These are phyloP conservation scores for Matsumurasca onukii DNA, from an alignment of 1,140 invertebrate genomes.

Conservation along the genomic window DNA sequence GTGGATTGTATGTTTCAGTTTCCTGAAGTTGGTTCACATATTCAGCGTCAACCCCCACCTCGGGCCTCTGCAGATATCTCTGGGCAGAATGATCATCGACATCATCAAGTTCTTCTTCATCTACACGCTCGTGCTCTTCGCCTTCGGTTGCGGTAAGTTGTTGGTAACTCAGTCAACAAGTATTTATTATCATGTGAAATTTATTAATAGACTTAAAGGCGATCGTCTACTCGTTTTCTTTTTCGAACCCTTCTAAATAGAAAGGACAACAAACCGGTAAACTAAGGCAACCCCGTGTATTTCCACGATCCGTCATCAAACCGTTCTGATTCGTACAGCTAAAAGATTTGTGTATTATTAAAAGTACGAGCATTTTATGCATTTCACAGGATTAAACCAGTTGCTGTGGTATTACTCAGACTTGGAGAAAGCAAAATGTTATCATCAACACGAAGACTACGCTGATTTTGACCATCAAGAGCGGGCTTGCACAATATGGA, in stretches of 20 bases:
- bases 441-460: slow-evolving; percentile 64
- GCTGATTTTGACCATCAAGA: slow-evolving; percentile 77
- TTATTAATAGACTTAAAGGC: neutral
- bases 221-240: neutral
- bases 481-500: slow-evolving; percentile 81
- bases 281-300: too few species aligned
- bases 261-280: too few species aligned
- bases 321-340: too few species aligned
- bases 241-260: neutral
- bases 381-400: slow-evolving; percentile 76
- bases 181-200: neutral
- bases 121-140: slow-evolving; percentile 85
- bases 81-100: slow-evolving; percentile 90
- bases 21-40: slow-evolving; percentile 91
- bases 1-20: slow-evolving; percentile 63
- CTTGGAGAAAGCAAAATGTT: slow-evolving; percentile 80
- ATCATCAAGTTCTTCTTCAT: slow-evolving; percentile 95
- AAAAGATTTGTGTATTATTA: too few species aligned
- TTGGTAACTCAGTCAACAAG: slow-evolving; percentile 21
- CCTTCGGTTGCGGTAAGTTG: slow-evolving; percentile 83
- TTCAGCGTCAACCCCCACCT: slow-evolving; percentile 95
- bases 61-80: slow-evolving; percentile 85
- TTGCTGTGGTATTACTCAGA: slow-evolving; percentile 95
- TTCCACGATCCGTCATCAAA: too few species aligned
- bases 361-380: slow-evolving; percentile 6